Evolutionary conservation across 2,888 invertebrate genomes (phyloP).

Genomic region (Cheilosia vernalis): DNA sequence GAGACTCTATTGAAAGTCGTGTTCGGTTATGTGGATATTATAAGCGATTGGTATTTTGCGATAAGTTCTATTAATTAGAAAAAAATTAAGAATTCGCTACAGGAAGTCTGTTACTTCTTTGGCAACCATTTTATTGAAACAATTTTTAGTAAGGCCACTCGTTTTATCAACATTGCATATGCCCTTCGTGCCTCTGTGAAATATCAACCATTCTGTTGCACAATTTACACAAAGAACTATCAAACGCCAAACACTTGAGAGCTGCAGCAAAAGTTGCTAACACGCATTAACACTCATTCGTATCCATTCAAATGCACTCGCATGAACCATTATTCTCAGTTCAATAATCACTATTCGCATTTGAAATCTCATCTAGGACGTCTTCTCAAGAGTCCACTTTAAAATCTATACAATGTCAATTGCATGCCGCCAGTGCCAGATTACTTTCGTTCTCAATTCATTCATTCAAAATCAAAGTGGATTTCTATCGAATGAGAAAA

Average conservation of each 20-base stretch:
- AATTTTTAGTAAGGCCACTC: not conserved
- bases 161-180: not conserved
- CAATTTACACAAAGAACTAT: slow-evolving; percentile 9
- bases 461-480: slow-evolving; percentile 1
- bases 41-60: not conserved
- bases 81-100: not conserved
- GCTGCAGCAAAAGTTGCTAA: not conserved
- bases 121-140: not conserved
- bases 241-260: slow-evolving; percentile 3
- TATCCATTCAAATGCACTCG: too few species aligned
- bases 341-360: not conserved
- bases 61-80: slow-evolving; percentile 6
- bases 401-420: slow-evolving; percentile 31
- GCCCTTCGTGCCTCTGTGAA: too few species aligned
- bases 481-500: slow-evolving; percentile 4
- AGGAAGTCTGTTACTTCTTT: not conserved
- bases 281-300: not conserved
- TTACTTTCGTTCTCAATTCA: slow-evolving; percentile 31
- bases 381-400: slow-evolving; percentile 17
- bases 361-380: not conserved
- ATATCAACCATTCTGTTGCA: not conserved
- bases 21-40: not conserved
- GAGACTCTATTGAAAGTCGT: not conserved
- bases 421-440: slow-evolving; percentile 1
- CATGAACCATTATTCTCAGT: not conserved